Evolutionary conservation across 2,797 vertebrate genomes (phyloP), one percentile per base, ranked within the genome.

Genomic region (Lophotriccus pileatus): DNA sequence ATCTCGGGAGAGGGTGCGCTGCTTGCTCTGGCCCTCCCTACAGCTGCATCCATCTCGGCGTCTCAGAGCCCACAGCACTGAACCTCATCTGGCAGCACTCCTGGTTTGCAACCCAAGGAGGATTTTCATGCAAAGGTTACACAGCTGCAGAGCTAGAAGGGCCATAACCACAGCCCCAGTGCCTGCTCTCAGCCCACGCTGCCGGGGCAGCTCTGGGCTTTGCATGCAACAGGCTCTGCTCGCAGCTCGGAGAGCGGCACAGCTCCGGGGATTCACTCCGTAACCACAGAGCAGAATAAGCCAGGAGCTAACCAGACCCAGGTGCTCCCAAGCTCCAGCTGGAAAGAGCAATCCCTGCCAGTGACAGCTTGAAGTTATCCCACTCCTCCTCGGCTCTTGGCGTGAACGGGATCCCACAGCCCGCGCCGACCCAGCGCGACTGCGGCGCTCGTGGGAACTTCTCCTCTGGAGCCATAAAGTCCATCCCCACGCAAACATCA

Each of bases 381-480:
- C 0, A 0, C 52, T 83, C 25, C 53, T 74, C 49, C 58, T 56
- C 0, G 0, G 46, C 14, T 77, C 46, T 11, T 3, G 28, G 59
- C 30, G 3, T 30, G 32, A 49, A 46, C 74, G 8, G 58, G 32
- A 30, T 80, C 77, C 37, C 69, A 56, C 52, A 74, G 52, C 30
- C 75, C 5, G 5, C 3, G 1, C 25, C 0, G 0, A 67, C 30
- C 34, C 18, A 8, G 34, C 3, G 1, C 37, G 37, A 47, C 11
- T 6, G 1, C 2, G 1, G 23, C 0, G 1, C 17, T 58, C 3
- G 0, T 0, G 4, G 41, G 41, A 22, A 55, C 6, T 28, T 67
- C 55, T 58, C 50, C 60, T 94, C 52, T 6, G 23, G 52, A 93
- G 68, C 44, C 52, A 11, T 14, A 1, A 68, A 46, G 44, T 18